A percentile compares a stretch with the other conserved stretches of the same genome.
Conservation (phyloP, 2,113 vertebrate species). For the Entelurus aequoreus region DNA sequence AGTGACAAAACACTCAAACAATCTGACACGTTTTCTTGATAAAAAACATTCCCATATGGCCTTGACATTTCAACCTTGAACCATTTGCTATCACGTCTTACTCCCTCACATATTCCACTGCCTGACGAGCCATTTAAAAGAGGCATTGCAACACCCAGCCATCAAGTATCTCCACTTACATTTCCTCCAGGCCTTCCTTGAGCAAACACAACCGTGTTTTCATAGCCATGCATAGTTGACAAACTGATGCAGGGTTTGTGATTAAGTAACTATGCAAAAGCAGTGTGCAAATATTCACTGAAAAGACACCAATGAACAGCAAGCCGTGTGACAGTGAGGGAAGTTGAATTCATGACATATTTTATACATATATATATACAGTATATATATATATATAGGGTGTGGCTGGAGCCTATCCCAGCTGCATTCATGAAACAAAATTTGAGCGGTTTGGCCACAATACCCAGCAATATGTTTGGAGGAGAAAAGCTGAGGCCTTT, state of each 20-base stretch:
- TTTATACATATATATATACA: too few species aligned
- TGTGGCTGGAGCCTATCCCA: too few species aligned
- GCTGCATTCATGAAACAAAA: too few species aligned
- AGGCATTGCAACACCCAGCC: not conserved
- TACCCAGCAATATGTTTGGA: too few species aligned
- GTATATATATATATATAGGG: too few species aligned
- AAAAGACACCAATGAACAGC: not conserved
- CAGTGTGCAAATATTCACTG: slow-evolving; percentile 2
- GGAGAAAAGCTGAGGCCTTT: too few species aligned
- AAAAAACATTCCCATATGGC: not conserved
- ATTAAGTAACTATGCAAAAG: slow-evolving; percentile 5
- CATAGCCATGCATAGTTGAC: slow-evolving; percentile 6
- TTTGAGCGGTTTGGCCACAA: too few species aligned
- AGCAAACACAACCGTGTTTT: slow-evolving; percentile 20
- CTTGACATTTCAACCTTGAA: slow-evolving; percentile 1
- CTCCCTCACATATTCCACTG: not conserved
- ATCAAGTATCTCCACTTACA: not conserved
- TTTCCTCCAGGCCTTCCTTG: slow-evolving; percentile 10
- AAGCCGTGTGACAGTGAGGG: not conserved
- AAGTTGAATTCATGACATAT: not conserved
- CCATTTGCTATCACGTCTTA: not conserved
- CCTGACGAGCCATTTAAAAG: not conserved
- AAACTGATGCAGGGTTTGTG: not conserved
- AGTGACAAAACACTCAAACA: too few species aligned
- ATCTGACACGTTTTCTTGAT: slow-evolving; percentile 12